Evolutionary conservation across 2,888 invertebrate species (phyloP).

Genomic region (Emmelina monodactyla): DNA sequence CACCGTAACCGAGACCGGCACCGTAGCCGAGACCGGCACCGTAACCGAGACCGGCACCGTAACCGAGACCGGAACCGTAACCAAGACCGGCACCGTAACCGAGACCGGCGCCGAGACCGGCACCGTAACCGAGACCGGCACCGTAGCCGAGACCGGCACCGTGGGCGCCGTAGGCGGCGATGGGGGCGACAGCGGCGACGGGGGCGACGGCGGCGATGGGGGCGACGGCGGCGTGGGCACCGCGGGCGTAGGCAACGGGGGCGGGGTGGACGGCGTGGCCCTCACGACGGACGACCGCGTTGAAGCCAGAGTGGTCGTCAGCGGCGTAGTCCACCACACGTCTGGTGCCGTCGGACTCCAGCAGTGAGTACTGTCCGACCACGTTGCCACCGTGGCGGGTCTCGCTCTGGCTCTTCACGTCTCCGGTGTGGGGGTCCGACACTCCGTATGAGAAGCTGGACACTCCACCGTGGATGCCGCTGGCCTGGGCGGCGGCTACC

Average conservation of each 20-base stretch:
- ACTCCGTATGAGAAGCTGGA: constrained; percentile 1
- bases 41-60: too few relatives aligned
- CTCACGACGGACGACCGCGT: constrained; percentile 7
- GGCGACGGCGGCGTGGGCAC: not conserved
- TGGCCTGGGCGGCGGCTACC: constrained; percentile 3
- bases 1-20: too few relatives aligned
- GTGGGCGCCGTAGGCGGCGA: constrained; percentile 1
- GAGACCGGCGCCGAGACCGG: too few relatives aligned
- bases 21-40: too few relatives aligned
- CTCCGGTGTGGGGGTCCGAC: constrained; percentile 24
- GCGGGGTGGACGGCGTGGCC: not conserved
- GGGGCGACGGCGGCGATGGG: not conserved
- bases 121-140: too few relatives aligned
- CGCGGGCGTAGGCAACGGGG: not conserved
- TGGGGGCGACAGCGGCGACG: not conserved
- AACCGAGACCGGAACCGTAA: too few relatives aligned
- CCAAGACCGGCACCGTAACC: too few relatives aligned
- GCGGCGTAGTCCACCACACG: constrained; percentile 8
- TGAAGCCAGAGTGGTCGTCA: constrained; percentile 7
- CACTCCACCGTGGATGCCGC: constrained; percentile 23
- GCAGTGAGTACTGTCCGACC: constrained; percentile 1
- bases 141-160: not conserved
- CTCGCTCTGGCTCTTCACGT: constrained; percentile 27
- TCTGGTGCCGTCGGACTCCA: not conserved
- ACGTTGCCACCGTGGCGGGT: not conserved